Evolutionary conservation across 2,888 invertebrate genomes (phyloP), one percentile per base, ranked within the genome.

Genomic region (Synanthedon myopaeformis): DNA sequence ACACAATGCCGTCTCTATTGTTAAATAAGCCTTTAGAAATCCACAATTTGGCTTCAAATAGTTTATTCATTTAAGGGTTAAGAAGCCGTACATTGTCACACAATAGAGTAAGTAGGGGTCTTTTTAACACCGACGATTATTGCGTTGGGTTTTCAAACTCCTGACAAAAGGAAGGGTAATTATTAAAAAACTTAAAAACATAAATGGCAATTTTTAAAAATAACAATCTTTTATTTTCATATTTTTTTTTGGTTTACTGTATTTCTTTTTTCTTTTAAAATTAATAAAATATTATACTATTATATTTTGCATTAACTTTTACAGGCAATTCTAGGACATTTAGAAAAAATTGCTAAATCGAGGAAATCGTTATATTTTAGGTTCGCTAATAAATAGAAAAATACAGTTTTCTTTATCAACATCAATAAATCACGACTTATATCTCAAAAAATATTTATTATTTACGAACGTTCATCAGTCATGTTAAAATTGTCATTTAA

Each of bases 51-150:
- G 79, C 74, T 75, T 70, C 70, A 75, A 81, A 79, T 82, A 76
- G 67, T 72, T 71, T 74, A 73, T 82, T 82, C 74, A 71, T 76
- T 70, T 72, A 70, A 74, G 82, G 80, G 83, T 79, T 85, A 83
- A 83, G 83, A 85, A 86, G 82, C 83, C 83, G 69, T 76, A 78
- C 74, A 70, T 68, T 69, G 68, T 64, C 67, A 65, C 75, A 79
- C 77, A 80, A 82, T 72, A 10, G 28, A 28, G 35, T 35, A 10
- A 35, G 35, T 35, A 69, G 74, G 81, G 84, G 76, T 83, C 78
- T 82, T 80, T 82, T 84, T 85, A 82, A 84, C 83, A 77, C 78
- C 71, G 68, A 74, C 73, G 68, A 72, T 79, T 84, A 79, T 76
- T 69, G 71, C 74, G 76, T 64, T 66, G 64, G 70, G 69, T 70